Base-by-base conservation (phyloP, 2,797 vertebrate genomes). In the Sebastes variabilis region DNA sequence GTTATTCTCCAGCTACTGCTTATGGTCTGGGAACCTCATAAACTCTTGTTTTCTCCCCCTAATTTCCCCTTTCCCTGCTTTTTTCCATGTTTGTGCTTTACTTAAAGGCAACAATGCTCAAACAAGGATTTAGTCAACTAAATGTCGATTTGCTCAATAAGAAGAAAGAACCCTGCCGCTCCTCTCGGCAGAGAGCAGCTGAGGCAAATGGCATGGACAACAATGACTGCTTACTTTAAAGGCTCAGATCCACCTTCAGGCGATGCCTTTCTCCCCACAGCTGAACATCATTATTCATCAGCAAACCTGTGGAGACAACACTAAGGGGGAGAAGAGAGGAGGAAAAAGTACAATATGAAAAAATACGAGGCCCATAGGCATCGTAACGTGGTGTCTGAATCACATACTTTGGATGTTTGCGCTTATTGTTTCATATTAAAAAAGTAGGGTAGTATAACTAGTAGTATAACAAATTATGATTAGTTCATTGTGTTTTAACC, bases 221-320 rank as follows among this genome's bases (percentile, higher is more conserved):
- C 46, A n/a, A 24, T 20, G 60, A 38, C 25, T 62, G 59, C 55
- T 52, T 56, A 54, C 49, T 54, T 54, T 54, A 54, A 54, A 62
- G 55, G 20, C 13, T 59, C 30, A 5, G 24, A 64, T 72, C 46
- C 8, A 56, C 9, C 69, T 56, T 32, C 66, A 74, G 69, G 65
- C 52, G 6, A 42, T 42, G 64, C 29, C 14, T 60, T 73, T 32
- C 2, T 6, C 46, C 62, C 58, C 58, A 59, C 29, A 72, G 66
- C 34, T 61, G 25, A 79, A 29, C 61, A 79, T 25, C 55, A 49
- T 72, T 68, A 76, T 62, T 80, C 67, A 72, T 72, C 60, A 55
- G 67, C 12, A 68, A 80, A 72, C 68, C 77, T 72, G 49, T 55
- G 36, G 68, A 52, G 58, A 59, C 59, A 32, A 68, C 66, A 75